Evolutionary conservation across 2,113 vertebrate species (phyloP).

Genomic region (Hystrix brachyura): DNA sequence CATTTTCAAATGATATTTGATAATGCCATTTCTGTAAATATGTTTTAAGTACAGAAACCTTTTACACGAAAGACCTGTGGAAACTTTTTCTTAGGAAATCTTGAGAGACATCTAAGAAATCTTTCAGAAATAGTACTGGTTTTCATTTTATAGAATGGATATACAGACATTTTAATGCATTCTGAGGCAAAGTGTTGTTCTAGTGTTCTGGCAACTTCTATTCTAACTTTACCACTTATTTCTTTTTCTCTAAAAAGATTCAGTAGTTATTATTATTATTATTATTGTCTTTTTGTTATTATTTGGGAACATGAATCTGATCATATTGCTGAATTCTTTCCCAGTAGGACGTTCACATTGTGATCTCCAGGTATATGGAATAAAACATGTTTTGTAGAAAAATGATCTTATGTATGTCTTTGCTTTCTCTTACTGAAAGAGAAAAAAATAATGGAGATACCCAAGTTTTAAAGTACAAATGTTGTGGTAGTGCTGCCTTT

Average conservation of each 20-base stretch:
- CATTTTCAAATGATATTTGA: slow-evolving; percentile 86
- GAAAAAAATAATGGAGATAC: not conserved
- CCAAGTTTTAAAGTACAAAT: slow-evolving; percentile 33
- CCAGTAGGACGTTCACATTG: not conserved
- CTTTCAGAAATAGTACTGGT: slow-evolving; percentile 59
- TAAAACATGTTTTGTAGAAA: not conserved
- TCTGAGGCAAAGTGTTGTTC: not conserved
- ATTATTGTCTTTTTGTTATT: not conserved
- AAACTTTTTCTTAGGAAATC: slow-evolving; percentile 75
- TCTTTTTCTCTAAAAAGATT: not conserved
- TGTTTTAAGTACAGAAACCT: slow-evolving; percentile 84
- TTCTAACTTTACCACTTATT: not conserved
- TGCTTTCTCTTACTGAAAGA: not conserved
- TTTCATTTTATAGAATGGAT: slow-evolving; percentile 58
- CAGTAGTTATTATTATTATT: not conserved
- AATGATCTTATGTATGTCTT: not conserved
- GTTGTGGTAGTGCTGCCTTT: not conserved
- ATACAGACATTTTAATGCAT: slow-evolving; percentile 41
- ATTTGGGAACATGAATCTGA: not conserved
- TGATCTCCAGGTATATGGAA: not conserved
- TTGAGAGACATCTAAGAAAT: slow-evolving; percentile 77
- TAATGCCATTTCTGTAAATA: slow-evolving; percentile 86
- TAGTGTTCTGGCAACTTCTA: slow-evolving; percentile 27
- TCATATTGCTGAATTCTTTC: slow-evolving; percentile 14
- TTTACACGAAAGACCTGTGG: slow-evolving; percentile 81